Base-by-base conservation (phyloP, 2,113 vertebrate species). In the Oxygymnocypris stewartii region DNA sequence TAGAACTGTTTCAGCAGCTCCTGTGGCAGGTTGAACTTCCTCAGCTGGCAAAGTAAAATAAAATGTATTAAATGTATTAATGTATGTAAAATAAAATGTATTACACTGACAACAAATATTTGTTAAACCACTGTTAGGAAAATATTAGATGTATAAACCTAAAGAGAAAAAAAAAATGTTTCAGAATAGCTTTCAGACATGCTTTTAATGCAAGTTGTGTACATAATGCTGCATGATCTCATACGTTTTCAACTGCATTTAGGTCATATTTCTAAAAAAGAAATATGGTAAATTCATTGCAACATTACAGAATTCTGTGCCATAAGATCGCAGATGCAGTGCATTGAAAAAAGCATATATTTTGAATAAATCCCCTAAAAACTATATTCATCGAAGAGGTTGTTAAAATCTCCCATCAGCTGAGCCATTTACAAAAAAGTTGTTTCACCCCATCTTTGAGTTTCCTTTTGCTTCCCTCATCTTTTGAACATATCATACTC, bases 401-500 rank as follows among this genome's bases (percentile, higher is more conserved):
- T 16, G 40, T 18, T 25, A 65, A 81, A 44, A 44, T 7, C 54
- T 59, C 31, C 51, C 31, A 59, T 79, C 51, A 44, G 59, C 8
- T 44, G 23, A 63, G 20, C n/a, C 8, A 65, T 81, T 81, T 81
- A 81, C 23, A 20, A 31, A 51, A 47, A 16, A 25, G 40, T 1
- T 18, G 44, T 35, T 54, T 54, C 54, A 51, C 75, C 7, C 49
- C 65, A 12, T 16, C 65, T 79, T 59, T 25, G 5, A n/a, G 2
- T 28, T 31, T n/a, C 12, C 13, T 65, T 71, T 61, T 75, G 49
- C 37, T 10, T 61, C 75, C 84, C n/a, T 74, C 20, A 2, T 49
- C 25, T n/a, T 81, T 57, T 83, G 77, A 88, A 85, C 82, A 75
- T 37, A 51, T 42, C 51, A 14, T 83, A 49, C 23, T 77, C 65